A percentile compares a stretch with the other conserved stretches of the same genome.
These are phyloP conservation scores for Thinocorus orbignyianus DNA, from an alignment of 2,113 vertebrate species.

Conservation along the genomic window DNA sequence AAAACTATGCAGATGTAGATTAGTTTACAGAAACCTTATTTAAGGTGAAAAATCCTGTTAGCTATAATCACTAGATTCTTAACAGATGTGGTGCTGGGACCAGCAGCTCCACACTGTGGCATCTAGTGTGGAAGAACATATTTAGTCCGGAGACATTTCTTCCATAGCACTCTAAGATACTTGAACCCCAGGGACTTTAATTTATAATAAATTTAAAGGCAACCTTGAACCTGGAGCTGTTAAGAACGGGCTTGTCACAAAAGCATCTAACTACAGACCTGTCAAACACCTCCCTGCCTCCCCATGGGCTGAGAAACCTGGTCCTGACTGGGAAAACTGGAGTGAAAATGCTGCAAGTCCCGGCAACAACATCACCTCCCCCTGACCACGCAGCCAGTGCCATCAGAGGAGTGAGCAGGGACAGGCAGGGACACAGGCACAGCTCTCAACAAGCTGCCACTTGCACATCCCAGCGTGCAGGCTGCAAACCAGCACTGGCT, in stretches of 20 bases:
- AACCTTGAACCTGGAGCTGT: not conserved
- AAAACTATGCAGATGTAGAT: conserved; percentile 4
- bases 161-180: not conserved
- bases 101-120: not conserved
- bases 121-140: not conserved
- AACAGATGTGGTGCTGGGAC: conserved; percentile 35
- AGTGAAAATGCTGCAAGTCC: not conserved
- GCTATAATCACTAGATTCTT: conserved; percentile 18
- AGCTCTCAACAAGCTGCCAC: not conserved
- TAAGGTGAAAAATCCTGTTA: conserved; percentile 25
- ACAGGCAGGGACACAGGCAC: not conserved
- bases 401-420: not conserved
- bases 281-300: not conserved
- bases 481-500: not conserved
- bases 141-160: not conserved
- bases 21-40: conserved; percentile 38
- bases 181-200: not conserved
- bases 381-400: not conserved
- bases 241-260: not conserved
- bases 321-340: not conserved
- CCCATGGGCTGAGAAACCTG: not conserved
- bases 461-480: fast-evolving
- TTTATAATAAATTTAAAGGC: not conserved
- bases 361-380: not conserved
- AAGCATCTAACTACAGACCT: not conserved